phyloP scores from a whole-genome alignment of 1,140 invertebrate genomes.

The Pristionchus pacificus region DNA sequence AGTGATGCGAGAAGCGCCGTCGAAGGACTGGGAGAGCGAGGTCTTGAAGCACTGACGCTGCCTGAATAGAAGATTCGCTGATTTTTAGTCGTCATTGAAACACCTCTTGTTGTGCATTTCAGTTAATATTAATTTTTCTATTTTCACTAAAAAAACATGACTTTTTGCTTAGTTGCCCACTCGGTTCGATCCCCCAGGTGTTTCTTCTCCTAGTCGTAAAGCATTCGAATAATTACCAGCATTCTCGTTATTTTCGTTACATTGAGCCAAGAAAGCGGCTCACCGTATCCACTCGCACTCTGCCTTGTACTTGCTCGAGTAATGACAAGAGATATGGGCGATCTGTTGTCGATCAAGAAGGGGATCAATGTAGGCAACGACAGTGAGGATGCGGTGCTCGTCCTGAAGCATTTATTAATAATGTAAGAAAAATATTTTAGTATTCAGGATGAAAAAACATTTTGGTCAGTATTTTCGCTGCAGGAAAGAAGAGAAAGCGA shows the following conservation, averaged over 20 bases:
- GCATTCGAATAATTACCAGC: too few species aligned
- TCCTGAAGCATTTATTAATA: too few species aligned
- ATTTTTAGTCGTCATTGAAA: too few species aligned
- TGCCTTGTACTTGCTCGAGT: neutral
- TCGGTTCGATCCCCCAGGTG: too few species aligned
- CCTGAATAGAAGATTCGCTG: slow-evolving; percentile 13
- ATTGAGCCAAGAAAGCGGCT: neutral
- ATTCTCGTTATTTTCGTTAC: too few species aligned
- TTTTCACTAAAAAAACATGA: too few species aligned
- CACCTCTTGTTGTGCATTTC: too few species aligned
- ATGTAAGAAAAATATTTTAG: too few species aligned
- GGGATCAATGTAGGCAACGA: slow-evolving; percentile 31
- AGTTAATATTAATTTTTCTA: too few species aligned
- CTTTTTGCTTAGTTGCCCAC: too few species aligned
- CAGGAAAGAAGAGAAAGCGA: slow-evolving; percentile 4
- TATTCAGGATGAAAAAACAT: too few species aligned
- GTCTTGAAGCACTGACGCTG: neutral
- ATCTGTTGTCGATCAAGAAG: slow-evolving; percentile 19
- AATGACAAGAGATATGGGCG: slow-evolving; percentile 21
- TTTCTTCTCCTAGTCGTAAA: too few species aligned
- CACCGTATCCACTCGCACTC: neutral
- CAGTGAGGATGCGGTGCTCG: slow-evolving; percentile 26
- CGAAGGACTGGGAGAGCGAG: neutral
- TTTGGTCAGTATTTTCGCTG: neutral
- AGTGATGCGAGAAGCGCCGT: neutral